A percentile compares a stretch with the other conserved stretches of the same genome.
Evolutionary conservation across 1,140 invertebrate species (phyloP).

Genomic region (Anoplolepis gracilipes): DNA sequence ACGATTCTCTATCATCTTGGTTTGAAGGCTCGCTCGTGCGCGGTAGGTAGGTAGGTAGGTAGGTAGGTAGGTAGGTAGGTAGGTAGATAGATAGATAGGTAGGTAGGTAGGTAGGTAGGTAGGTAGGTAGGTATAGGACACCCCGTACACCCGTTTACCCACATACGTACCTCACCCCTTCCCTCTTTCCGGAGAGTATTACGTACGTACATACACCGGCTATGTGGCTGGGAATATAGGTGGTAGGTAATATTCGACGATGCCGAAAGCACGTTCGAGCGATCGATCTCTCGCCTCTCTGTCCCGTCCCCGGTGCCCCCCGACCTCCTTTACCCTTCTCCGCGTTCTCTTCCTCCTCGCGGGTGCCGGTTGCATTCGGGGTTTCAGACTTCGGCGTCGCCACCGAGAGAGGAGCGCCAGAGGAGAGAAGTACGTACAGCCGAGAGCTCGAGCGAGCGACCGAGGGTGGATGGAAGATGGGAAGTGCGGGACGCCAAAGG

Average conservation of each 20-base stretch:
- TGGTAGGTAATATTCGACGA: constrained; percentile 77
- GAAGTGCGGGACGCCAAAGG: background rate
- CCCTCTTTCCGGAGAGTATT: constrained; percentile 59
- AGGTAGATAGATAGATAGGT: constrained; percentile 19
- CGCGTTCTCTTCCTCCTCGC: constrained; percentile 51
- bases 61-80: constrained; percentile 24
- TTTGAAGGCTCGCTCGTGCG: constrained; percentile 27
- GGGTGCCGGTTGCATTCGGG: constrained; percentile 64
- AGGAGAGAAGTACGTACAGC: constrained; percentile 63
- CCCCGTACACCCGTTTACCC: constrained; percentile 60
- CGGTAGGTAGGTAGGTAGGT: constrained; percentile 17
- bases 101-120: constrained; percentile 22
- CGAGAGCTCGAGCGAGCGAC: constrained; percentile 20
- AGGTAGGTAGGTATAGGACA: constrained; percentile 33
- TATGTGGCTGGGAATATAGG: constrained; percentile 70
- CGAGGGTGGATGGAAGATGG: background rate
- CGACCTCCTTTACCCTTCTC: constrained; percentile 58
- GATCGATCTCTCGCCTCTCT: constrained; percentile 73
- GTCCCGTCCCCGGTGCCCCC: constrained; percentile 11
- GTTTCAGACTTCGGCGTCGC: constrained; percentile 68
- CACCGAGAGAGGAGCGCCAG: constrained; percentile 40
- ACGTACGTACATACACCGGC: constrained; percentile 63
- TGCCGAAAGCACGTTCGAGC: constrained; percentile 78
- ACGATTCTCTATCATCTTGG: constrained; percentile 39
- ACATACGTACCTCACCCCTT: constrained; percentile 44